phyloP scores from a whole-genome alignment of 2,113 vertebrate species.

The Pyrgilauda ruficollis region DNA sequence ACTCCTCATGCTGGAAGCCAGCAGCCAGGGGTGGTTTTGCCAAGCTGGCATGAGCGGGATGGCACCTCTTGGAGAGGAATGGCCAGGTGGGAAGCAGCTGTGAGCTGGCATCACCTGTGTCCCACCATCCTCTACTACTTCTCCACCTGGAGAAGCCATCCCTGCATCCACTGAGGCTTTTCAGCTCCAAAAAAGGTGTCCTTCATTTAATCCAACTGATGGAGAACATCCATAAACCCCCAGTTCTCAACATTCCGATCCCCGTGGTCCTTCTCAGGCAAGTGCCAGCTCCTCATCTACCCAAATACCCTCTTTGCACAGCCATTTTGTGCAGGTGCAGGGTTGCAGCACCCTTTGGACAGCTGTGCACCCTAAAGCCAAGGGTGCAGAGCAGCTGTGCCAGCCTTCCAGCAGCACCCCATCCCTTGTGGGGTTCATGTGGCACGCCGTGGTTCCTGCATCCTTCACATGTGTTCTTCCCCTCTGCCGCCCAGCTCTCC shows the following conservation, averaged over 20 bases:
- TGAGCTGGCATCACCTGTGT: neutral
- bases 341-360: neutral
- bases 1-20: neutral
- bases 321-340: neutral
- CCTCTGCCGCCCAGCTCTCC: neutral
- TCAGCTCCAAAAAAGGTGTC: neutral
- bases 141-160: neutral
- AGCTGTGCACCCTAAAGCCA: neutral
- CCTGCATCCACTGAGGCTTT: neutral
- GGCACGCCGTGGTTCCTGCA: fast-evolving
- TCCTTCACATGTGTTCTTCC: neutral
- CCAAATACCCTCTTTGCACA: neutral
- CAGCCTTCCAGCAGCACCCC: neutral
- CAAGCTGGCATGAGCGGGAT: neutral
- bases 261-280: neutral
- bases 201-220: neutral
- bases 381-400: neutral
- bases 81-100: neutral
- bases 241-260: neutral
- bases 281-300: neutral
- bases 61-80: neutral
- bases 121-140: neutral
- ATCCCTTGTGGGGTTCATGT: fast-evolving
- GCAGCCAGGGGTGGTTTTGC: fast-evolving
- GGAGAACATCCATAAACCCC: neutral